Percentiles rank a stretch among this genome's conserved stretches.
phyloP scores from a whole-genome alignment of 2,113 vertebrate genomes.

The Seriola quinqueradiata region DNA sequence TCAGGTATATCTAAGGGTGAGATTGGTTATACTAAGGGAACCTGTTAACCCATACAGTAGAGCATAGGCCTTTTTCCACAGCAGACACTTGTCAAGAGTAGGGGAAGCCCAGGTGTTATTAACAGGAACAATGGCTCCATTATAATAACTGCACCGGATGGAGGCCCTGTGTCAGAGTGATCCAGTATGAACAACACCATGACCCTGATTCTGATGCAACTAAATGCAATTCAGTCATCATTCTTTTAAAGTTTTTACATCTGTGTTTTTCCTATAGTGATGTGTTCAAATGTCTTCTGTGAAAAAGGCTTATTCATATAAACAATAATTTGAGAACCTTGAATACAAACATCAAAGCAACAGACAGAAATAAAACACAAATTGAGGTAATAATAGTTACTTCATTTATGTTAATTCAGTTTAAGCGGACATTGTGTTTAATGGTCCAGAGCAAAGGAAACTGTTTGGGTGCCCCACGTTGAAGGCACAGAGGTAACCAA shows the following conservation, averaged over 20 bases:
- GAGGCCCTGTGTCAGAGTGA: too few relatives aligned
- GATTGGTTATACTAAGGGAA: neutral
- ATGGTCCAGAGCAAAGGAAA: constrained; percentile 73
- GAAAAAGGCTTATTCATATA: neutral
- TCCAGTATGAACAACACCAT: neutral
- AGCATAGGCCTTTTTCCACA: neutral
- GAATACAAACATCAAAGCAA: neutral
- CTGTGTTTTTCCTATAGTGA: neutral
- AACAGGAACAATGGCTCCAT: neutral
- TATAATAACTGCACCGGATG: neutral
- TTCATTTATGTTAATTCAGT: constrained; percentile 76
- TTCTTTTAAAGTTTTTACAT: too few relatives aligned
- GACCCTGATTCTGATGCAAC: neutral
- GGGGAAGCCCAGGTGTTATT: neutral
- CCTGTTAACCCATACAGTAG: neutral
- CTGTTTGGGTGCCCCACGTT: constrained; percentile 58
- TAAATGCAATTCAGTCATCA: neutral
- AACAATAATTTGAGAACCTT: neutral
- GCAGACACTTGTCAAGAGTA: neutral
- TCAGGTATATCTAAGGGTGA: neutral
- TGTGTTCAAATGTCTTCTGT: neutral
- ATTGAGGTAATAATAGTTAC: constrained; percentile 57
- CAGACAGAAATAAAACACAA: constrained; percentile 25
- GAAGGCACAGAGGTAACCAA: constrained; percentile 72
- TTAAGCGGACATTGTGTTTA: constrained; percentile 66